phyloP scores from a whole-genome alignment of 2,888 invertebrate species.

The Epirrhoe alternata region DNA sequence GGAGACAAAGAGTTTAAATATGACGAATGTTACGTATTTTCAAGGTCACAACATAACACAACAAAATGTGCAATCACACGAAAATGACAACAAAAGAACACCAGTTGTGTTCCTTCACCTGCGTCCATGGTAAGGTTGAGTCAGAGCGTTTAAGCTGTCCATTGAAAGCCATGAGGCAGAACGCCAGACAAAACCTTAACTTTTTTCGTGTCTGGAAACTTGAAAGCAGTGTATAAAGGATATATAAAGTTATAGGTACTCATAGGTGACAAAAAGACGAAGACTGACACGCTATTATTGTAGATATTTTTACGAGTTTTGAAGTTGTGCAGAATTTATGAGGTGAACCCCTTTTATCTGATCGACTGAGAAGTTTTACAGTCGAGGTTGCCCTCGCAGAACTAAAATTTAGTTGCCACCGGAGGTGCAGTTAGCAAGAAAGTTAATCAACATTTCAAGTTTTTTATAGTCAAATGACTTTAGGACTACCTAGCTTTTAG shows the following conservation, averaged over 20 bases:
- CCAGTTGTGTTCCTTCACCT: constrained; percentile 9
- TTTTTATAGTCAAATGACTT: too few relatives aligned
- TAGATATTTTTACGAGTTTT: constrained; percentile 25
- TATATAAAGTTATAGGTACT: constrained; percentile 30
- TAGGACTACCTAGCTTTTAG: too few relatives aligned
- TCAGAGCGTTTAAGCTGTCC: constrained; percentile 43
- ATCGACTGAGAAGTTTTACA: constrained; percentile 11
- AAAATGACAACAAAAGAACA: not conserved
- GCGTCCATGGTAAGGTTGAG: constrained; percentile 31
- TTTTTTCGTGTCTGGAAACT: constrained; percentile 43
- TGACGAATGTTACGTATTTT: too few relatives aligned
- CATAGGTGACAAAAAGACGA: constrained; percentile 24
- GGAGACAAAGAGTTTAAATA: too few relatives aligned
- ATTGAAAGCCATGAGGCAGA: constrained; percentile 29
- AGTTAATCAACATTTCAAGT: not conserved
- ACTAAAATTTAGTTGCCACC: not conserved
- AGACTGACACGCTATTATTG: constrained; percentile 15
- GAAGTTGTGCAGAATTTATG: constrained; percentile 16
- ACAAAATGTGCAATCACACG: not conserved
- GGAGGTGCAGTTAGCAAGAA: not conserved
- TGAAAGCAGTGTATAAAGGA: constrained; percentile 34
- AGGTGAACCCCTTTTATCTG: constrained; percentile 4
- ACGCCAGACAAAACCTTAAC: constrained; percentile 40
- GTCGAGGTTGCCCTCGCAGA: not conserved
- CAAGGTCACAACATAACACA: not conserved